These are phyloP conservation scores for Pristionchus arcanus DNA, from an alignment of 2,888 invertebrate genomes.

Conservation along the genomic window DNA sequence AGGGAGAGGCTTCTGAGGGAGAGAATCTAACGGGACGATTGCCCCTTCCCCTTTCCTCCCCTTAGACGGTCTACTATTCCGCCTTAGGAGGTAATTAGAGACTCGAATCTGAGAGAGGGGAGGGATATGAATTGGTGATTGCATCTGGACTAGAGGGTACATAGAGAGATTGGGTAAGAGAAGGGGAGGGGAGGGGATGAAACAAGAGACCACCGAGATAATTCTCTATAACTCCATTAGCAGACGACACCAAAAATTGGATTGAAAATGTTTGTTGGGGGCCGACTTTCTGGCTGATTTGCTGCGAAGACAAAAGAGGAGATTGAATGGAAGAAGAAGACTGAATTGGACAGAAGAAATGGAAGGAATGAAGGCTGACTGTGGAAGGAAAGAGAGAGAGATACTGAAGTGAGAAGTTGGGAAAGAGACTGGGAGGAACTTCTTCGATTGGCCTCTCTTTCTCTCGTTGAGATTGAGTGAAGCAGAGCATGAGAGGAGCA, in stretches of 20 bases:
- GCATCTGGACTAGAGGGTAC: slow-evolving; percentile 2
- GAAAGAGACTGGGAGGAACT: neutral
- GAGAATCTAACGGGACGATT: neutral
- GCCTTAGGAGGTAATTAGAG: slow-evolving; percentile 40
- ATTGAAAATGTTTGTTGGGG: slow-evolving; percentile 6
- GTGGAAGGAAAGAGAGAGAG: neutral
- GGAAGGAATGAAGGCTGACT: neutral
- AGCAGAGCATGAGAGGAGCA: slow-evolving; percentile 25
- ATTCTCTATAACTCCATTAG: neutral
- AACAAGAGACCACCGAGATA: slow-evolving; percentile 1
- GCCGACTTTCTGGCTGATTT: slow-evolving; percentile 23
- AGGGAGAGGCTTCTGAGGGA: slow-evolving; percentile 13
- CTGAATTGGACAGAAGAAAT: neutral
- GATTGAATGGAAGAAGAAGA: slow-evolving; percentile 15
- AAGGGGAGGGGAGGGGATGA: neutral
- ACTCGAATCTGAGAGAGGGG: neutral
- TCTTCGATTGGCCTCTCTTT: neutral
- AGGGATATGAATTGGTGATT: slow-evolving; percentile 43
- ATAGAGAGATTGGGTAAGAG: neutral
- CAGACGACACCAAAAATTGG: neutral
- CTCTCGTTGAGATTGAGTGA: slow-evolving; percentile 12
- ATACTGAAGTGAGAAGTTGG: neutral
- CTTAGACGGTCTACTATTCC: neutral
- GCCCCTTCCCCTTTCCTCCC: slow-evolving; percentile 1
- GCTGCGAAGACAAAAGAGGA: slow-evolving; percentile 13